Evolutionary conservation across 2,113 vertebrate genomes (phyloP).

Genomic region (Tragulus kanchil): DNA sequence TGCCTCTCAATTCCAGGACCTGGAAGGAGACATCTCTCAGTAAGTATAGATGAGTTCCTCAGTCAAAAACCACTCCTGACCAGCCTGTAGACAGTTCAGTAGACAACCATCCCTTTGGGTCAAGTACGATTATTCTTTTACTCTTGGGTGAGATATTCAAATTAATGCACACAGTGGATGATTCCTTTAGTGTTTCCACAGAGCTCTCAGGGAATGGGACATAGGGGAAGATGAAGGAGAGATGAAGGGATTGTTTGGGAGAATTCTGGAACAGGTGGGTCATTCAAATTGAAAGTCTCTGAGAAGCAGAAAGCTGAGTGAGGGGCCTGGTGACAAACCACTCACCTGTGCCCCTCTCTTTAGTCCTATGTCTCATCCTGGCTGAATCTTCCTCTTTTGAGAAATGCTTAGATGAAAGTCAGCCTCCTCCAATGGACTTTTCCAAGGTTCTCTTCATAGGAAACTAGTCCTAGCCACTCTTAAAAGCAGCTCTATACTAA

Average conservation of each 20-base stretch:
- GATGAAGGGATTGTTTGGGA: background rate
- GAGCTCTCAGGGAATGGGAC: background rate
- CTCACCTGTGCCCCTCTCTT: background rate
- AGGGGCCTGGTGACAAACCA: background rate
- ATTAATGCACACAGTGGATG: background rate
- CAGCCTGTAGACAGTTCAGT: background rate
- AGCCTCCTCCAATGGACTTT: background rate
- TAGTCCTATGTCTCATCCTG: background rate
- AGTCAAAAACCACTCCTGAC: background rate
- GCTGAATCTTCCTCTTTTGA: background rate
- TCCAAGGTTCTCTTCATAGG: background rate
- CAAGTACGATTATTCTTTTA: background rate
- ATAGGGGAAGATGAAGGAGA: background rate
- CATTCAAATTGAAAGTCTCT: background rate
- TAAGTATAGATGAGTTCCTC: background rate
- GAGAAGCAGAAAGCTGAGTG: background rate
- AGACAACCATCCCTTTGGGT: background rate
- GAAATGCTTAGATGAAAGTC: background rate
- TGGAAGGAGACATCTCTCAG: background rate
- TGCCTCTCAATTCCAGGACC: background rate
- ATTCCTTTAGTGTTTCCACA: background rate
- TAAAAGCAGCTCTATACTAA: background rate
- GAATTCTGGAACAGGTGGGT: background rate
- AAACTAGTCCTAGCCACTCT: background rate
- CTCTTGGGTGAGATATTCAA: background rate